Evolutionary conservation across 2,113 vertebrate genomes (phyloP).

Genomic region (Hyaena hyaena): DNA sequence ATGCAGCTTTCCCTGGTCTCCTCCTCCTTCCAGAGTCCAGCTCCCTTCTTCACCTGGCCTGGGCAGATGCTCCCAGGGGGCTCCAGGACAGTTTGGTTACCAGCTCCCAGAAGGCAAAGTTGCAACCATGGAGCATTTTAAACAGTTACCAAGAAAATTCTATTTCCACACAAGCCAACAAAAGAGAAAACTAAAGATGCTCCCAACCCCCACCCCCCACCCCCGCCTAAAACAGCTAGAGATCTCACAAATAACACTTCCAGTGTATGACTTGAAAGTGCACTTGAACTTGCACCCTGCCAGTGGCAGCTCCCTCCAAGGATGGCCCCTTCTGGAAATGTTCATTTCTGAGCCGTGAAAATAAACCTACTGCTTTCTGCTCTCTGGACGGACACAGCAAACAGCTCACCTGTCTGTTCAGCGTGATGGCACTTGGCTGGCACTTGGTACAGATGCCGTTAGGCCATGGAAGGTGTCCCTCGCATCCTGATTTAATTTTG

Average conservation of each 20-base stretch:
- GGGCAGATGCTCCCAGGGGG: neutral
- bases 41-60: neutral
- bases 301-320: neutral
- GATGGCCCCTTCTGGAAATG: neutral
- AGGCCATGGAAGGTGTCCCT: slow-evolving; percentile 98
- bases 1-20: neutral
- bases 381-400: neutral
- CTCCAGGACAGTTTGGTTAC: too few relatives aligned
- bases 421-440: slow-evolving; percentile 98
- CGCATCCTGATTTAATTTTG: slow-evolving; percentile 98
- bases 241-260: too few relatives aligned
- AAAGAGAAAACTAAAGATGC: too few relatives aligned
- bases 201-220: neutral
- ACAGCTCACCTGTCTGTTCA: slow-evolving; percentile 95
- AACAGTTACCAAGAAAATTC: neutral
- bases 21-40: neutral
- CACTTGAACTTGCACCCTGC: neutral
- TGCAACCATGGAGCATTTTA: neutral
- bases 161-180: neutral
- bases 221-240: neutral
- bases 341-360: neutral
- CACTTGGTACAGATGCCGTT: slow-evolving; percentile 99
- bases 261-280: neutral
- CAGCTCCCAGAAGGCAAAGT: neutral
- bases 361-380: neutral